Evolutionary conservation across 2,797 vertebrate genomes (phyloP).

Genomic region (Chanos chanos): DNA sequence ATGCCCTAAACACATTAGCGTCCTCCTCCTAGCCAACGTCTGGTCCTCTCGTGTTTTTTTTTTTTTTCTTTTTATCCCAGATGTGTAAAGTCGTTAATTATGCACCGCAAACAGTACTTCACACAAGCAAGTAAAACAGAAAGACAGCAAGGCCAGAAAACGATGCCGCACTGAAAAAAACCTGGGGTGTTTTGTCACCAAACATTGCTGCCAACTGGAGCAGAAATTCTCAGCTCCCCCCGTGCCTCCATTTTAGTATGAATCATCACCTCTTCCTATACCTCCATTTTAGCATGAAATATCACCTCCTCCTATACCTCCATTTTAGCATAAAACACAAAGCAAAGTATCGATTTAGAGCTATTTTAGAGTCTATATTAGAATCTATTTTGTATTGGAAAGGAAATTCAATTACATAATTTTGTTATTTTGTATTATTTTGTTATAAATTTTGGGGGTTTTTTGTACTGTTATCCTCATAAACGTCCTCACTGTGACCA

Average conservation of each 20-base stretch:
- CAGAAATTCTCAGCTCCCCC: conserved; percentile 35
- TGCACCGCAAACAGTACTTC: conserved; percentile 66
- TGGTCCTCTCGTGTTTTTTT: conserved; percentile 54
- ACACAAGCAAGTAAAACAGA: conserved; percentile 56
- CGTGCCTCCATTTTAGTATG: conserved; percentile 23
- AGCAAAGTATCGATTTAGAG: too few relatives aligned
- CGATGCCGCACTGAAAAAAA: conserved; percentile 36
- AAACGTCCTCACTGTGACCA: too few relatives aligned
- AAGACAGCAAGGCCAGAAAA: conserved; percentile 59
- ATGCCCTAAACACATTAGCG: conserved; percentile 33
- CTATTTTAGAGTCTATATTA: too few relatives aligned
- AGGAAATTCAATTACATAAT: too few relatives aligned
- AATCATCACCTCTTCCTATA: conserved; percentile 38
- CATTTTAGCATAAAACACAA: conserved; percentile 24
- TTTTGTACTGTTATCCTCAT: too few relatives aligned
- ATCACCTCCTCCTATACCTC: conserved; percentile 33
- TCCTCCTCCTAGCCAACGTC: conserved; percentile 48
- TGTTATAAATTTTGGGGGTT: too few relatives aligned
- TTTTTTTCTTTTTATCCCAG: conserved; percentile 45
- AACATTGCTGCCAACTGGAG: conserved; percentile 38
- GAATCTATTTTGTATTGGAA: too few relatives aligned
- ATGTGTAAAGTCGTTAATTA: conserved; percentile 66
- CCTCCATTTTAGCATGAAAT: conserved; percentile 22
- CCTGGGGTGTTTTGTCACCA: conserved; percentile 37
- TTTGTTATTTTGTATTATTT: too few relatives aligned